These are phyloP conservation scores for Macrophya alboannulata DNA, from an alignment of 2,888 invertebrate species.

Conservation along the genomic window DNA sequence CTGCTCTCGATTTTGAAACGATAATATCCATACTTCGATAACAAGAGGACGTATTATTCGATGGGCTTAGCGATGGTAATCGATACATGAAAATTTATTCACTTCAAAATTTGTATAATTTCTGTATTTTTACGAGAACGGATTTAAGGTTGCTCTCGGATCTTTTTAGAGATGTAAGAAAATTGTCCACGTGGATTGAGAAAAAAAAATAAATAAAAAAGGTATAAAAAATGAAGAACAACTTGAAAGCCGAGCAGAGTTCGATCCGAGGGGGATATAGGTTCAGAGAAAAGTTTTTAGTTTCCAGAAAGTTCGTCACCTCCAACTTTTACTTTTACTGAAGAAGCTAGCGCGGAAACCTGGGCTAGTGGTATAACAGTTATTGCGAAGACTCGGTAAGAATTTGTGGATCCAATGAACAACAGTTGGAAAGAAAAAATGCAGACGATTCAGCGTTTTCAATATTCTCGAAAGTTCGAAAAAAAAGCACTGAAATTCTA, in stretches of 20 bases:
- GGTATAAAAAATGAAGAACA: not conserved
- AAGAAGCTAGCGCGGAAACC: not conserved
- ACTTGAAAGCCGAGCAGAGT: not conserved
- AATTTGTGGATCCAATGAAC: conserved; percentile 16
- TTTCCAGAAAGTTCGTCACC: conserved; percentile 22
- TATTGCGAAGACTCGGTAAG: conserved; percentile 1
- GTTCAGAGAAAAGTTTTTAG: conserved; percentile 14
- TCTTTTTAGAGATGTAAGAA: not conserved
- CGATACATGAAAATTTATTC: not conserved
- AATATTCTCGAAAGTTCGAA: not conserved
- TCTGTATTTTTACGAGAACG: not conserved
- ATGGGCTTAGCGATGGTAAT: not conserved
- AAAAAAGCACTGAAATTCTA: not conserved
- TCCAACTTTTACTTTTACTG: conserved; percentile 1
- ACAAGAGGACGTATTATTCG: not conserved
- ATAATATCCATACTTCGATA: not conserved
- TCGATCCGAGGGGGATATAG: not conserved
- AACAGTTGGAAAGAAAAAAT: not conserved
- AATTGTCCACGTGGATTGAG: not conserved
- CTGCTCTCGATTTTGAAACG: not conserved
- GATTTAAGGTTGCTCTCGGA: not conserved
- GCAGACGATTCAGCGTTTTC: not conserved
- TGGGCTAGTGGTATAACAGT: not conserved
- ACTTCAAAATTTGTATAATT: not conserved
- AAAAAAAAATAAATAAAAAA: not conserved